Evolutionary conservation across 2,797 vertebrate species (phyloP), one percentile per base, ranked within the genome.

Genomic region (Amazona finschi): DNA sequence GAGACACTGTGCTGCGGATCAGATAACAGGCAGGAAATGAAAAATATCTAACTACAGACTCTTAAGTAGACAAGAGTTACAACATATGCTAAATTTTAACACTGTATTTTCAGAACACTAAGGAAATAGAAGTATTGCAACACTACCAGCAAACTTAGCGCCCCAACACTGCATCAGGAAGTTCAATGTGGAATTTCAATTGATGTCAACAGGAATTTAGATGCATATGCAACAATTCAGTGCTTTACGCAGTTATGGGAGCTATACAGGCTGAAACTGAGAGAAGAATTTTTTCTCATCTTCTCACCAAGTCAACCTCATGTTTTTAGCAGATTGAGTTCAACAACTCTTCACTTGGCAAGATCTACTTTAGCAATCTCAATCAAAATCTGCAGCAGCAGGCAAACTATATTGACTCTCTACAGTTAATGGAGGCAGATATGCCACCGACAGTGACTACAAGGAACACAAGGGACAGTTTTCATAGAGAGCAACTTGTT

Each of bases 371-470:
- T 20, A 84, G 19, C 27, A 39, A 36, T 65, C 20, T 67, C n/a
- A 16, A 30, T 55, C 7, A 78, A 72, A 46, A 94, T 36, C 27
- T 43, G 43, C 33, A 69, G 41, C 12, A 74, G 44, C 41, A 82
- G 49, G 64, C 38, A 57, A 77, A 71, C 39, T 30, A 6, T 49
- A 58, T 19, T 9, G 49, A 86, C 10, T 61, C 31, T 13, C 10
- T 2, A 61, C 3, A 49, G 38, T 22, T n/a, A 78, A 58, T 8
- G 13, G 28, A 85, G 20, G 52, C 28, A 85, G 64, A 79, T 19
- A 61, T 0, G 1, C 38, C 28, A 28, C 0, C 38, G 52, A 52
- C 8, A 28, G 41, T 4, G 3, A 62, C 41, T 50, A 78, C 19
- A 65, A 30, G 22, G 38, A 89, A 27, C 18, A 73, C 20, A 43